phyloP scores from a whole-genome alignment of 2,113 vertebrate genomes.

The Austrofundulus limnaeus region DNA sequence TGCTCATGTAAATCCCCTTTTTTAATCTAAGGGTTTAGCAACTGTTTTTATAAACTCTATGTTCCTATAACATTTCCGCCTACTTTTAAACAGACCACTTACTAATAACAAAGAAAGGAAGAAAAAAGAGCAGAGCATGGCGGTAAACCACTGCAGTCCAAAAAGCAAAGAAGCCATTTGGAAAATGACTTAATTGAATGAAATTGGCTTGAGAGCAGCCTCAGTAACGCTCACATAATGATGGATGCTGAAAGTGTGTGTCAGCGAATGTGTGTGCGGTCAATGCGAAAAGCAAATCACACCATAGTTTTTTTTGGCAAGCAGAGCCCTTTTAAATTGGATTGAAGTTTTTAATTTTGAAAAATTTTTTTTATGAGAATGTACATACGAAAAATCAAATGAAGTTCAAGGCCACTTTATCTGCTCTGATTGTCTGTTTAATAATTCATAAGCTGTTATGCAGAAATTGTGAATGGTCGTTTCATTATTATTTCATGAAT shows the following conservation, averaged over 20 bases:
- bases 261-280: constrained; percentile 2
- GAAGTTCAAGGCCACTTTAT: not conserved
- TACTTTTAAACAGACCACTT: not conserved
- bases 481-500: not conserved
- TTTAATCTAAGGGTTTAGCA: not conserved
- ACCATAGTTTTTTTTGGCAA: not conserved
- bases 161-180: constrained; percentile 42
- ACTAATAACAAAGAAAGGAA: not conserved
- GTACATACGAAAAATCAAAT: not conserved
- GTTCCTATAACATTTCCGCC: not conserved
- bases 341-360: not conserved
- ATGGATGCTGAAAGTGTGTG: constrained; percentile 40
- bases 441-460: not conserved
- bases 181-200: constrained; percentile 61
- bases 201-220: constrained; percentile 41
- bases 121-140: not conserved
- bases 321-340: constrained; percentile 18
- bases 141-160: not conserved
- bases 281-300: constrained; percentile 17
- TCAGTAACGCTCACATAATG: constrained; percentile 24
- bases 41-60: not conserved
- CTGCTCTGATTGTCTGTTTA: not conserved
- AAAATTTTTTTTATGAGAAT: not conserved
- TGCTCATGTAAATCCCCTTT: too few species aligned
- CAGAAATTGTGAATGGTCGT: not conserved